Evolutionary conservation across 1,140 invertebrate species (phyloP).

Genomic region (Sminthurinus signatus): DNA sequence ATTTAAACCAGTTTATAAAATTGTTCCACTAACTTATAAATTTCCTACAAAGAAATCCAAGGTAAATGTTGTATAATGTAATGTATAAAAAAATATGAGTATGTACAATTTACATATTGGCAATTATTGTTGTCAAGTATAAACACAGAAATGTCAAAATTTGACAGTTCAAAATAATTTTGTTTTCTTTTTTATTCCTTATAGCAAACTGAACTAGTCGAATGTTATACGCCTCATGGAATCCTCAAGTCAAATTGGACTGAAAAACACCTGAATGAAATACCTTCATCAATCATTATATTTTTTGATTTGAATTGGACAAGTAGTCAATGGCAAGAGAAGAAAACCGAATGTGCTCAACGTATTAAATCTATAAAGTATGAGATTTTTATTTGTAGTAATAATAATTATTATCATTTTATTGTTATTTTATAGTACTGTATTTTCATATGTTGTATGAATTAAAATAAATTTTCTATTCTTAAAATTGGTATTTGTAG

Average conservation of each 20-base stretch:
- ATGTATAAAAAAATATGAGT: too few relatives aligned
- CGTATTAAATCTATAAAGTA: constrained; percentile 80
- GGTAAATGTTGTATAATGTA: constrained; percentile 50
- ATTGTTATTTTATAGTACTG: neutral
- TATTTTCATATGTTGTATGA: constrained; percentile 3
- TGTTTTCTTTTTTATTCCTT: constrained; percentile 42
- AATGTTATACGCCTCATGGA: constrained; percentile 94
- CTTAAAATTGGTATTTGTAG: neutral
- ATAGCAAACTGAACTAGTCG: constrained; percentile 78
- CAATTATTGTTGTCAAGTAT: too few relatives aligned
- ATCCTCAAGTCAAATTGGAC: constrained; percentile 95
- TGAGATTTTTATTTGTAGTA: too few relatives aligned
- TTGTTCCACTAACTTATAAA: constrained; percentile 67
- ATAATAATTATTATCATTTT: constrained; percentile 6
- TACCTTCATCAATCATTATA: constrained; percentile 86
- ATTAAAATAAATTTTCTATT: neutral
- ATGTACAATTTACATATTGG: too few relatives aligned
- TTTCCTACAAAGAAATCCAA: constrained; percentile 87
- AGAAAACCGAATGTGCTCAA: constrained; percentile 84
- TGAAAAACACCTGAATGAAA: constrained; percentile 79
- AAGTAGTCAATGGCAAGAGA: constrained; percentile 86
- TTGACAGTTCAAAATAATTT: too few relatives aligned
- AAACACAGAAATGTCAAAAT: neutral
- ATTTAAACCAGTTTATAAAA: constrained; percentile 56
- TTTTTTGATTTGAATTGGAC: constrained; percentile 98